Base-by-base conservation (phyloP, 2,888 invertebrate species). In the Catocala nupta region DNA sequence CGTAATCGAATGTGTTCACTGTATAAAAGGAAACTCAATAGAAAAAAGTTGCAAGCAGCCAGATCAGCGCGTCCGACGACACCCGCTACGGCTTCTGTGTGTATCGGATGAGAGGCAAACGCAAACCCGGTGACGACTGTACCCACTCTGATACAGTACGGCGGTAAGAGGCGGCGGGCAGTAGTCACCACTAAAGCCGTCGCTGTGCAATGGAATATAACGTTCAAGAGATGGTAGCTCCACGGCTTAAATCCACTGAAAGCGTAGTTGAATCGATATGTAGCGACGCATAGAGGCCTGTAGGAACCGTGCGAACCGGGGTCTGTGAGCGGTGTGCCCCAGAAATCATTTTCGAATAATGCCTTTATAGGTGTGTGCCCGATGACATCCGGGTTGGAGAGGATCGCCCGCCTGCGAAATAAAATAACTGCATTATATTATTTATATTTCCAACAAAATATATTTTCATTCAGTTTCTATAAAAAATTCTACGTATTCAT, bases 281-380 rank as follows among this genome's bases (percentile, higher is more conserved):
- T 96, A 71, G 98, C 96, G 73, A 98, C 97, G 88, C 97, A 97
- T 80, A 99, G 95, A 55, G 99, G 99, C 43, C 99, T 95, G 94
- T 99, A 99, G 60, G 99, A 99, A 83, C 99, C 99, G 94, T 99
- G 99, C 11, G 99, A 99, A 56, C 99, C 99, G 71, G 96, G 96
- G 93, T 98, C 98, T 77, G 96, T 96, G 81, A 99, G 95, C 64
- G 99, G 98, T 48, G 99, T 99, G 55, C 99, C 99, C 99, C 99
- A 99, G 94, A 99, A 99, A 95, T 99, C 99, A 94, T 99, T 97
- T 89, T 96, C 96, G 86, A 99, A 96, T 79, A 99, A 95, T 77
- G 96, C 96, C 78, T 95, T 95, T 95, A 98, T 96, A 64, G 98
- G 96, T 68, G 97, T 97, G 80, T 96, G 96, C 68, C 98, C 96